Percentiles rank a stretch among this genome's conserved stretches.
Evolutionary conservation across 2,113 vertebrate species (phyloP).

Genomic region (Eubucco bourcierii): DNA sequence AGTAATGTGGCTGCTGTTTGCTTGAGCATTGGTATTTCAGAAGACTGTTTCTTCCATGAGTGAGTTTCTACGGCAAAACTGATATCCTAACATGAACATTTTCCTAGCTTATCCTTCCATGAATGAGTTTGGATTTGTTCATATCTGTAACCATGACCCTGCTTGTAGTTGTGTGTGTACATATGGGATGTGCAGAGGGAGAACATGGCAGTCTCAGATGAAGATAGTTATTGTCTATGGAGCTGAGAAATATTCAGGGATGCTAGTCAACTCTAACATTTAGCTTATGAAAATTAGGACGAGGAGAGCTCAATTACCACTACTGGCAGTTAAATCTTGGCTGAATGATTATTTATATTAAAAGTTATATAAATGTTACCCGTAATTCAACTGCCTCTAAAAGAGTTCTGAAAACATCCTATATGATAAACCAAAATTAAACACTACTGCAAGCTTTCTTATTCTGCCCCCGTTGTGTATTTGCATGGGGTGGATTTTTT

Average conservation of each 20-base stretch:
- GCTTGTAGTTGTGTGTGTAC: neutral
- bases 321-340: neutral
- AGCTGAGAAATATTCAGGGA: neutral
- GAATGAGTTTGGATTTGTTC: neutral
- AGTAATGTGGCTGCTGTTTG: neutral
- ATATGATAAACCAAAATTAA: neutral
- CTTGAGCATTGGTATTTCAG: neutral
- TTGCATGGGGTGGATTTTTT: no score
- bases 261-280: neutral
- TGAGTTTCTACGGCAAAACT: neutral
- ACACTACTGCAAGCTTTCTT: neutral
- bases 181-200: fast-evolving
- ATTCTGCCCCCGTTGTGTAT: neutral
- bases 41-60: neutral
- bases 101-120: neutral
- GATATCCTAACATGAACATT: neutral
- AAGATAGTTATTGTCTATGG: neutral
- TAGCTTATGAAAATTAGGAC: neutral
- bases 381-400: neutral
- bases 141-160: neutral
- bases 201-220: neutral
- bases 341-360: neutral
- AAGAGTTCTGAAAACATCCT: neutral
- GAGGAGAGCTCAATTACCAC: neutral
- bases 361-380: neutral